phyloP scores from a whole-genome alignment of 2,888 invertebrate species.

The Yponomeuta plumbellus region DNA sequence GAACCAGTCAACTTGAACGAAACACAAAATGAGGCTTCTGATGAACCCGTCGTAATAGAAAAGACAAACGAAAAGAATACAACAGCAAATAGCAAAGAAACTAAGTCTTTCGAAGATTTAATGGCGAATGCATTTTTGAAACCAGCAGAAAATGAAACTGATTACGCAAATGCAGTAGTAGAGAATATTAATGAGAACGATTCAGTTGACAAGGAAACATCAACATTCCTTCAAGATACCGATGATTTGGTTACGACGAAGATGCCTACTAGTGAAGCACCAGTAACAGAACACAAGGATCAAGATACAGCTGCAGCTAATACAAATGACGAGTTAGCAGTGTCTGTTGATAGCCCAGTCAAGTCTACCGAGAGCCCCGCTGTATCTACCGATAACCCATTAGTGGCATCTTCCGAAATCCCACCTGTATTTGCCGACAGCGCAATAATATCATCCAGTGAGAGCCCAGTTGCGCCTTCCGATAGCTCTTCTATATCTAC shows the following conservation, averaged over 20 bases:
- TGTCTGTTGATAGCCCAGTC: conserved; percentile 7
- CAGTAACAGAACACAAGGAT: conserved; percentile 15
- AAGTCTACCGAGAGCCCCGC: too few species aligned
- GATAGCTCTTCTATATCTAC: too few species aligned
- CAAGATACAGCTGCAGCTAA: conserved; percentile 22
- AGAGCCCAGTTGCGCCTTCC: too few species aligned
- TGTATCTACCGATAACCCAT: too few species aligned
- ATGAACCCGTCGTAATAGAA: background rate
- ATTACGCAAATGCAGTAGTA: conserved; percentile 15
- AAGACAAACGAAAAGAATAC: conserved; percentile 16
- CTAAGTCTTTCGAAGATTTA: background rate
- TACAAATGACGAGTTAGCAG: conserved; percentile 6
- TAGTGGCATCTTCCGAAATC: too few species aligned
- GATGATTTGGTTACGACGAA: conserved; percentile 50
- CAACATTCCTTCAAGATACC: conserved; percentile 55
- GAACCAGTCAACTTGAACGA: conserved; percentile 58
- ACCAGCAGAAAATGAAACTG: background rate
- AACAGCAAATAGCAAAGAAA: background rate
- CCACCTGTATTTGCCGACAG: too few species aligned
- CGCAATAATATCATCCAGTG: too few species aligned
- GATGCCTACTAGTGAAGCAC: conserved; percentile 21
- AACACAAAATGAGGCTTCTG: conserved; percentile 57
- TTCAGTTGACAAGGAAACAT: conserved; percentile 24
- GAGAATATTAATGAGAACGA: conserved; percentile 22
- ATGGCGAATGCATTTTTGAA: background rate